Percentiles rank a stretch among this genome's conserved stretches.
These are phyloP conservation scores for Hirundichthys speculiger DNA, from an alignment of 2,113 vertebrate species.

Conservation along the genomic window DNA sequence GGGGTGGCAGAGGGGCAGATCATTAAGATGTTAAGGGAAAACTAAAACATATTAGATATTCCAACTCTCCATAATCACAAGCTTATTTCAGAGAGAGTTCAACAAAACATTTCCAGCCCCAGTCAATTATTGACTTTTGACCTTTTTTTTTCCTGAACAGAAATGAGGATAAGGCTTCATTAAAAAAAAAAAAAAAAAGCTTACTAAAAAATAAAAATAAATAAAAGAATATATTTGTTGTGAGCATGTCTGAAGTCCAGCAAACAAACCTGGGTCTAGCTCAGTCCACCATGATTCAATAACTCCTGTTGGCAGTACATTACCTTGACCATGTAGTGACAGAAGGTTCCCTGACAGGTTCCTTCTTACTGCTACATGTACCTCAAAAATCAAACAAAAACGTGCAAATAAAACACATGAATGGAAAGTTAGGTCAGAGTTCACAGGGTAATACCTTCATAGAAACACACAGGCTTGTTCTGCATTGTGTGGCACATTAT, in stretches of 20 bases:
- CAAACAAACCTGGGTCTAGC: no score
- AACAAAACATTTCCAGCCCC: background rate
- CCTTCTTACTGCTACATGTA: background rate
- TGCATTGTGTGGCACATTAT: background rate
- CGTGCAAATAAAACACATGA: slow-evolving; percentile 1
- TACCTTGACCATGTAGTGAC: no score
- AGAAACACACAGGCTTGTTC: background rate
- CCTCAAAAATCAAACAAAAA: slow-evolving; percentile 25
- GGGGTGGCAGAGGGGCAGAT: background rate
- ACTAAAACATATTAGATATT: slow-evolving; percentile 12
- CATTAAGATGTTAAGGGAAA: slow-evolving; percentile 26
- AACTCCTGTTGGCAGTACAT: background rate
- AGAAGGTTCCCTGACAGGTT: no score
- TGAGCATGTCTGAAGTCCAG: no score
- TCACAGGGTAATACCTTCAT: background rate
- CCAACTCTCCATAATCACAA: slow-evolving; percentile 8
- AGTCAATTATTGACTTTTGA: slow-evolving; percentile 53
- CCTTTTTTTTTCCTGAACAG: background rate
- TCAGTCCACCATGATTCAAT: no score
- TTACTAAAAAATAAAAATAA: no score
- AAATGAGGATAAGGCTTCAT: no score
- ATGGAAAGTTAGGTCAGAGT: slow-evolving; percentile 28
- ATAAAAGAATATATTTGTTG: no score
- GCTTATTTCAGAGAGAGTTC: slow-evolving; percentile 4
- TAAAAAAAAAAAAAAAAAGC: no score